These are phyloP conservation scores for Solea senegalensis DNA, from an alignment of 2,113 vertebrate genomes.

Conservation along the genomic window DNA sequence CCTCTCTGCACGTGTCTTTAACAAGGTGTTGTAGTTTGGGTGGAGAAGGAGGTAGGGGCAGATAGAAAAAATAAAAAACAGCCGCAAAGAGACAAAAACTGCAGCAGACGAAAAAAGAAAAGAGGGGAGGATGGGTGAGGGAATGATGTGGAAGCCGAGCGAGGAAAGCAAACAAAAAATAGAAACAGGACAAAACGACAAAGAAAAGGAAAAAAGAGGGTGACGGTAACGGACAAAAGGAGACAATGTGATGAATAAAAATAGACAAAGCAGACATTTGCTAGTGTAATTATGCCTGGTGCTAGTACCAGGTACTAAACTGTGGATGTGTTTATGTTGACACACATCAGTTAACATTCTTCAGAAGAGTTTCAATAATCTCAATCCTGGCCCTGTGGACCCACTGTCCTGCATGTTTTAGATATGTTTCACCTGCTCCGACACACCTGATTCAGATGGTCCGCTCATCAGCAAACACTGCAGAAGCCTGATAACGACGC, in stretches of 20 bases:
- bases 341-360: too few species aligned
- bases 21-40: slow-evolving; percentile 6
- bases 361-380: too few species aligned
- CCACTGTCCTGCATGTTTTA: too few species aligned
- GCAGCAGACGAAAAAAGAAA: slow-evolving; percentile 46
- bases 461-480: too few species aligned
- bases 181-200: slow-evolving; percentile 5
- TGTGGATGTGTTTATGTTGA: too few species aligned
- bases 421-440: too few species aligned
- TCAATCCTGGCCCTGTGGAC: too few species aligned
- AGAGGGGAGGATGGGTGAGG: slow-evolving; percentile 6
- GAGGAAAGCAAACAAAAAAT: not conserved
- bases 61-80: slow-evolving; percentile 18
- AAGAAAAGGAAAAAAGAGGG: not conserved
- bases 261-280: not conserved
- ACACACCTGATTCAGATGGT: too few species aligned
- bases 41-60: not conserved
- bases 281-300: not conserved
- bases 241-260: not conserved
- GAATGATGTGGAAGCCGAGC: slow-evolving; percentile 18
- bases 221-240: not conserved
- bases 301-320: too few species aligned
- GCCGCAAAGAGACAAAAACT: slow-evolving; percentile 18
- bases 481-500: too few species aligned
- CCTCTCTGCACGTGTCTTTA: slow-evolving; percentile 1